A percentile compares a stretch with the other conserved stretches of the same genome.
Conservation (phyloP, 1,140 invertebrate species). For the Belonocnema kinseyi region DNA sequence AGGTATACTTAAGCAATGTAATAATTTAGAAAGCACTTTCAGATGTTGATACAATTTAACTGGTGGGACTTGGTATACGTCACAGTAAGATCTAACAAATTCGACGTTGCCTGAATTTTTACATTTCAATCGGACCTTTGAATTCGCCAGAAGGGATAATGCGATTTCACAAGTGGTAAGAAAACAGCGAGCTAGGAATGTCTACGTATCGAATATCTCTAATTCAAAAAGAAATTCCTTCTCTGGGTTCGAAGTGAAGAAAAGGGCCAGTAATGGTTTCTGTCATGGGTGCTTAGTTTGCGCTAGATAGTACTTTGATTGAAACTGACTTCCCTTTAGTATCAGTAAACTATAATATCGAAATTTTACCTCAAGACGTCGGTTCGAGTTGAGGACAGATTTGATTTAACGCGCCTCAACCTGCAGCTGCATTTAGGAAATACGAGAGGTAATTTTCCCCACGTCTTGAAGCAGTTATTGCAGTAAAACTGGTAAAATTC, state of each 20-base stretch:
- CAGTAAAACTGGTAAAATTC: too few species aligned
- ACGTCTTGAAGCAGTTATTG: too few species aligned
- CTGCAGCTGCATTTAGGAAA: not conserved
- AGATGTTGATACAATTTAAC: not conserved
- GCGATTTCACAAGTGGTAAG: conserved; percentile 16
- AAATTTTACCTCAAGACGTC: conserved; percentile 62
- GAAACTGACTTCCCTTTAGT: conserved; percentile 61
- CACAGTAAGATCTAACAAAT: not conserved
- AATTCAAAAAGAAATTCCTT: conserved; percentile 57
- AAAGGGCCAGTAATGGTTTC: conserved; percentile 63
- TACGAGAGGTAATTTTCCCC: too few species aligned
- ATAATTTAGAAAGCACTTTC: not conserved
- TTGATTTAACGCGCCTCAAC: not conserved
- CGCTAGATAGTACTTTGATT: conserved; percentile 57
- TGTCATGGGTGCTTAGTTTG: conserved; percentile 64
- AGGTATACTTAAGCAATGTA: too few species aligned
- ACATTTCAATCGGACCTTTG: conserved; percentile 4
- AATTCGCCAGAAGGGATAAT: not conserved
- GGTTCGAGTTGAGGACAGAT: conserved; percentile 55
- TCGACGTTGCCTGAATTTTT: not conserved
- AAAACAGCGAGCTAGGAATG: not conserved
- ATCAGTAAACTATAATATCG: conserved; percentile 64
- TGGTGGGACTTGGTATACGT: not conserved
- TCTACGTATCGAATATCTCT: conserved; percentile 28
- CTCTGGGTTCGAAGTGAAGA: conserved; percentile 44